A percentile compares a stretch with the other conserved stretches of the same genome.
Evolutionary conservation across 2,888 invertebrate genomes (phyloP).

Genomic region (Pandemis corylana): DNA sequence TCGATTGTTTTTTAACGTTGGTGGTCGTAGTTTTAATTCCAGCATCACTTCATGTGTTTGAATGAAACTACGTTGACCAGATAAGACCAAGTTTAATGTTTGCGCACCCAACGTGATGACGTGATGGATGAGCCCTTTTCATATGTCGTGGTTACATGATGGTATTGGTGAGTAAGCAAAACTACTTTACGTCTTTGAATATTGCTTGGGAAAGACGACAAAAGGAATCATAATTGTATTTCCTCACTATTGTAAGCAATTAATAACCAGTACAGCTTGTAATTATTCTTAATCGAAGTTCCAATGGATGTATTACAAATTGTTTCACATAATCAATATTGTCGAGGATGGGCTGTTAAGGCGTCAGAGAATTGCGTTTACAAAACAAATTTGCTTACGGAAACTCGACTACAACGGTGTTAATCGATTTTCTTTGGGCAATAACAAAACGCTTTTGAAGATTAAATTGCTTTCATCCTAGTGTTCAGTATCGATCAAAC

Average conservation of each 20-base stretch:
- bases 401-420: conserved; percentile 36
- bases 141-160: too few relatives aligned
- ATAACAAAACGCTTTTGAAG: conserved; percentile 38
- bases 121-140: too few relatives aligned
- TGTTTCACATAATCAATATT: conserved; percentile 35
- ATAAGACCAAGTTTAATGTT: neutral
- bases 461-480: conserved; percentile 38
- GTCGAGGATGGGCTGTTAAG: conserved; percentile 33
- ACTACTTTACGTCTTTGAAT: neutral
- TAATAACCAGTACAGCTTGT: neutral
- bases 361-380: conserved; percentile 37
- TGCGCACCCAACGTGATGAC: neutral
- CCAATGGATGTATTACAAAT: conserved; percentile 8
- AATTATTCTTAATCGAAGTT: neutral
- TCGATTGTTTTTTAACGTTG: neutral
- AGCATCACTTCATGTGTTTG: neutral
- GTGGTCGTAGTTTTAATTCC: neutral
- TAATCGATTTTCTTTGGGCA: conserved; percentile 39
- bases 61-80: neutral
- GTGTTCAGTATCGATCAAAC: conserved; percentile 12
- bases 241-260: neutral
- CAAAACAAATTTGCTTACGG: conserved; percentile 42
- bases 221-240: neutral
- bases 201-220: neutral
- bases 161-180: too few relatives aligned